Percentiles rank a stretch among this genome's conserved stretches.
These are phyloP conservation scores for Cinclus mexicanus DNA, from an alignment of 2,113 vertebrate genomes.

Conservation along the genomic window DNA sequence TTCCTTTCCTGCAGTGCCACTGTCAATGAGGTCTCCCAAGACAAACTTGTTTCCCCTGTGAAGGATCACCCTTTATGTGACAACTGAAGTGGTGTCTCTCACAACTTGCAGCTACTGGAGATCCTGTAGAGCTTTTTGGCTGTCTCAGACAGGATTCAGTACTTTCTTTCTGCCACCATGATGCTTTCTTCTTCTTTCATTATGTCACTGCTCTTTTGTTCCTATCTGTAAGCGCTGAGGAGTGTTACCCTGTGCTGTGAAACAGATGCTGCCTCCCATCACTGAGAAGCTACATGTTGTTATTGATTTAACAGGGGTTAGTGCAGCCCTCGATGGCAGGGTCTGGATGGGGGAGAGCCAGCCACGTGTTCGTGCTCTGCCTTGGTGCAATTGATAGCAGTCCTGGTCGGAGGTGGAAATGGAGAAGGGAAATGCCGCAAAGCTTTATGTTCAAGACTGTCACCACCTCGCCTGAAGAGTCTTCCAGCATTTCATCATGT, in stretches of 20 bases:
- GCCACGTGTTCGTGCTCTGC: not conserved
- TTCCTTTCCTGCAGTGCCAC: not conserved
- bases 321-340: not conserved
- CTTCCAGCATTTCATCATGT: constrained; percentile 26
- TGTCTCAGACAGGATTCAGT: not conserved
- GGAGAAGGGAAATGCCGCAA: not conserved
- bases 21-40: not conserved
- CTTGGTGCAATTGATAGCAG: not conserved
- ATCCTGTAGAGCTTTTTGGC: not conserved
- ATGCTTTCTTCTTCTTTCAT: not conserved
- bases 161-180: not conserved
- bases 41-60: not conserved
- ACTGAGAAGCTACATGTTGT: not conserved
- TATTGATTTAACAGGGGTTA: not conserved
- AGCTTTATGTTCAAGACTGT: not conserved
- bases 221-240: not conserved
- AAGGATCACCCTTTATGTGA: not conserved
- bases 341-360: not conserved
- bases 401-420: not conserved
- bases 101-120: not conserved
- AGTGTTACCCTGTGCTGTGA: not conserved
- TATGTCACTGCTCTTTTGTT: not conserved
- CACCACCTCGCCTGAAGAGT: not conserved
- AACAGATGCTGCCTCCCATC: not conserved
- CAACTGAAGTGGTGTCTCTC: not conserved